phyloP scores from a whole-genome alignment of 2,113 vertebrate genomes.

The Campylorhamphus procurvoides region DNA sequence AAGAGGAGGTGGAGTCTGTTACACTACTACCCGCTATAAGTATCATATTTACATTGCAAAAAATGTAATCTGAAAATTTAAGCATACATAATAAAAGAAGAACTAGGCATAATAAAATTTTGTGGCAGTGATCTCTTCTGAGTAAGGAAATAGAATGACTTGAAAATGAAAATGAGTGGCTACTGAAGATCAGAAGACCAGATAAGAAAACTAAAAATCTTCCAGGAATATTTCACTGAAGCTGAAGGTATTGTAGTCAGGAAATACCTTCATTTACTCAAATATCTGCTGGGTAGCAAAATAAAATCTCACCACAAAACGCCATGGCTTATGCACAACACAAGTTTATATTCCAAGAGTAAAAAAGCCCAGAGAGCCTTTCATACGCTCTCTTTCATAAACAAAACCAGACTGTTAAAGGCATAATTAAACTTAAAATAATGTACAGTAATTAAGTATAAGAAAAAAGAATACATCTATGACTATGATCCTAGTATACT shows the following conservation, averaged over 20 bases:
- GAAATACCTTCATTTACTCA: background rate
- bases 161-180: background rate
- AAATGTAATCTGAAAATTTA: constrained; percentile 33
- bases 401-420: background rate
- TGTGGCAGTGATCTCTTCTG: background rate
- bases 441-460: background rate
- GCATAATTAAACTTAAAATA: background rate
- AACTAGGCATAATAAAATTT: constrained; percentile 27
- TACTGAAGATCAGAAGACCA: background rate
- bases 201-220: background rate
- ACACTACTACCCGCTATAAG: background rate
- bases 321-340: background rate
- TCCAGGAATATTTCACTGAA: background rate
- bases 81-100: constrained; percentile 20
- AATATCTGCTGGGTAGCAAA: background rate
- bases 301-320: background rate
- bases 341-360: background rate
- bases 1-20: background rate
- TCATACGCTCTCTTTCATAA: background rate
- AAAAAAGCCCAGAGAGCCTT: background rate
- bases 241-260: background rate
- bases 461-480: background rate
- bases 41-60: constrained; percentile 12
- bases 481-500: background rate
- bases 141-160: background rate